Percentiles rank a stretch among this genome's conserved stretches.
Evolutionary conservation across 2,113 vertebrate genomes (phyloP).

Genomic region (Athene noctua): DNA sequence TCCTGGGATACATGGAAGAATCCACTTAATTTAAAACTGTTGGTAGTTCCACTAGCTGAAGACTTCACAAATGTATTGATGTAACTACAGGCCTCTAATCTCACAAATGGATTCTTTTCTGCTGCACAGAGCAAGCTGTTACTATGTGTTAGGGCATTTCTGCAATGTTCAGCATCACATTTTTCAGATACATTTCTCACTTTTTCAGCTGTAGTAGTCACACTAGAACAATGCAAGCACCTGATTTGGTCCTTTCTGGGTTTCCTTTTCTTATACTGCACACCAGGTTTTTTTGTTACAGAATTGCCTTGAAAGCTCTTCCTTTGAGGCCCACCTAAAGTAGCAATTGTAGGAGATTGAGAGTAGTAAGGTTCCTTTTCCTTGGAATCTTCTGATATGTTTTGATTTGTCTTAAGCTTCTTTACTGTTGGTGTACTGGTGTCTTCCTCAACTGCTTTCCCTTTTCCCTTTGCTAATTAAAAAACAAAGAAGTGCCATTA

Average conservation of each 20-base stretch:
- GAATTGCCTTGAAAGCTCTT: background rate
- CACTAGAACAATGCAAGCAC: background rate
- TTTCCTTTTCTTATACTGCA: slow-evolving; percentile 25
- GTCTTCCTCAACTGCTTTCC: slow-evolving; percentile 31
- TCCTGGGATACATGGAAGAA: slow-evolving; percentile 3
- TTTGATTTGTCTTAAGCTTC: slow-evolving; percentile 36
- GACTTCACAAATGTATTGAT: slow-evolving; percentile 45
- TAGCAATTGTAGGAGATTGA: background rate
- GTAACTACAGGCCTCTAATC: slow-evolving; percentile 52
- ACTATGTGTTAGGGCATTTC: background rate
- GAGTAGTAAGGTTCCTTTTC: slow-evolving; percentile 36
- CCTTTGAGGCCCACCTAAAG: slow-evolving; percentile 28
- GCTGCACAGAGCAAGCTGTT: slow-evolving; percentile 1
- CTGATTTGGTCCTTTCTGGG: background rate
- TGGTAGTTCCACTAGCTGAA: slow-evolving; percentile 17
- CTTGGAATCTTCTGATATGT: background rate
- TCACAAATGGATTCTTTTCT: slow-evolving; percentile 63
- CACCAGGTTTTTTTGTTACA: slow-evolving; percentile 3
- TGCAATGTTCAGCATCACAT: slow-evolving; percentile 1
- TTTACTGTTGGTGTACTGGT: background rate
- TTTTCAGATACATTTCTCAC: background rate
- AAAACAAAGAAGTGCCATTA: slow-evolving; percentile 20
- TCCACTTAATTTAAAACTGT: slow-evolving; percentile 36
- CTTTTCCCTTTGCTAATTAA: slow-evolving; percentile 54
- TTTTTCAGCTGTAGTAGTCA: slow-evolving; percentile 41